phyloP scores from a whole-genome alignment of 1,140 invertebrate species.

The Vanessa atalanta region DNA sequence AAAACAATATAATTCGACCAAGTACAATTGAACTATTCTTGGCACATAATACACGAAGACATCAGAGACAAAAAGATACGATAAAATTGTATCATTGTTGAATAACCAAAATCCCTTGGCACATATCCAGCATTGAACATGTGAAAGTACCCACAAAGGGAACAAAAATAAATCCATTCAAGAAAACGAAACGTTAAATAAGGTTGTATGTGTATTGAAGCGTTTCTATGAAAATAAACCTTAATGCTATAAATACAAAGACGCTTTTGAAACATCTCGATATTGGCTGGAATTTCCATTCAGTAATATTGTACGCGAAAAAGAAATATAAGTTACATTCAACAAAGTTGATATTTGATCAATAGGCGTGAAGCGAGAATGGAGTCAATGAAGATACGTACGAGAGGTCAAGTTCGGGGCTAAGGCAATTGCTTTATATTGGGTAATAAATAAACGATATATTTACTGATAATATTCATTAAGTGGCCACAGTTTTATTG shows the following conservation, averaged over 20 bases:
- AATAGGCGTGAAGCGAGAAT: slow-evolving; percentile 31
- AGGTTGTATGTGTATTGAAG: slow-evolving; percentile 38
- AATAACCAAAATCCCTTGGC: slow-evolving; percentile 62
- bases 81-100: slow-evolving; percentile 48
- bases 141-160: slow-evolving; percentile 60
- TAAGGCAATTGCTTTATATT: slow-evolving; percentile 52
- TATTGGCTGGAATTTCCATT: slow-evolving; percentile 30
- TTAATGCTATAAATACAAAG: slow-evolving; percentile 22
- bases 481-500: slow-evolving; percentile 20
- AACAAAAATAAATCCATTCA: slow-evolving; percentile 73
- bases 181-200: slow-evolving; percentile 52
- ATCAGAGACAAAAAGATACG: slow-evolving; percentile 36
- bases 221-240: slow-evolving; percentile 21
- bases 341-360: slow-evolving; percentile 39
- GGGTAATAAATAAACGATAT: slow-evolving; percentile 40
- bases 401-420: slow-evolving; percentile 55
- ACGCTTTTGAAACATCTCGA: background rate
- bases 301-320: slow-evolving; percentile 24
- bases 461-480: slow-evolving; percentile 36
- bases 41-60: slow-evolving; percentile 2
- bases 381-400: slow-evolving; percentile 39
- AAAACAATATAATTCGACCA: background rate
- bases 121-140: slow-evolving; percentile 52
- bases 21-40: slow-evolving; percentile 1
- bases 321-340: slow-evolving; percentile 18